Conservation (phyloP, 2,888 invertebrate genomes). For the Fabriciana adippe region DNA sequence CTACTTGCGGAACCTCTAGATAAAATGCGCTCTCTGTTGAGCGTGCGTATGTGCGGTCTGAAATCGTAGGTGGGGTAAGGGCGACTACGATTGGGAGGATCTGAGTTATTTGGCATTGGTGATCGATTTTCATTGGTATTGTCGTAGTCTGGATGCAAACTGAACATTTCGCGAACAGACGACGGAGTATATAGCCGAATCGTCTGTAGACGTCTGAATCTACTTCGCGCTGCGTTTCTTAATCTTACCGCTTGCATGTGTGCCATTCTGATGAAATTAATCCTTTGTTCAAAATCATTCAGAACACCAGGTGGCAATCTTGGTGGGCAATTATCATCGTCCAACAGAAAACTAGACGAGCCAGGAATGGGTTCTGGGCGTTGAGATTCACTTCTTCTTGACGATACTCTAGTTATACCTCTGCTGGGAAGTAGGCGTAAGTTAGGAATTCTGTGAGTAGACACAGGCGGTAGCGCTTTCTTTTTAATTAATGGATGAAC, state of each 20-base stretch:
- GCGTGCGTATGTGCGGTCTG: conserved; percentile 49
- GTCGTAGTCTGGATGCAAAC: conserved; percentile 56
- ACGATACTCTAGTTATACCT: conserved; percentile 42
- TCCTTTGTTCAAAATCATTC: conserved; percentile 64
- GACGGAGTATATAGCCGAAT: conserved; percentile 72
- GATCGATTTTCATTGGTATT: conserved; percentile 50
- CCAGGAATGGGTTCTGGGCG: conserved; percentile 63
- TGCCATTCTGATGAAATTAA: conserved; percentile 69
- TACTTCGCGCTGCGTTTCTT: conserved; percentile 66
- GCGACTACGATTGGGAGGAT: conserved; percentile 46
- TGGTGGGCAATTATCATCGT: conserved; percentile 40
- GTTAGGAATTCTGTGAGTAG: conserved; percentile 67
- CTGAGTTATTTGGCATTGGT: conserved; percentile 46
- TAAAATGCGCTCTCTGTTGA: conserved; percentile 51
- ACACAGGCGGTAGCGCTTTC: conserved; percentile 60
- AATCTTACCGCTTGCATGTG: conserved; percentile 70
- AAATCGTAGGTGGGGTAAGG: conserved; percentile 50
- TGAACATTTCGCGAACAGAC: conserved; percentile 71
- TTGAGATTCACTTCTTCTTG: conserved; percentile 45
- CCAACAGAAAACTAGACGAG: conserved; percentile 35
- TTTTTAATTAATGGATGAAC: conserved; percentile 67
- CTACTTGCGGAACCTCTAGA: conserved; percentile 41
- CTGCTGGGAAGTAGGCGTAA: conserved; percentile 59
- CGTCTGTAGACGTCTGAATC: conserved; percentile 69
- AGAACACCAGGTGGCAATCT: conserved; percentile 48